These are phyloP conservation scores for Ectemnius continuus DNA, from an alignment of 2,888 invertebrate species.

Conservation along the genomic window DNA sequence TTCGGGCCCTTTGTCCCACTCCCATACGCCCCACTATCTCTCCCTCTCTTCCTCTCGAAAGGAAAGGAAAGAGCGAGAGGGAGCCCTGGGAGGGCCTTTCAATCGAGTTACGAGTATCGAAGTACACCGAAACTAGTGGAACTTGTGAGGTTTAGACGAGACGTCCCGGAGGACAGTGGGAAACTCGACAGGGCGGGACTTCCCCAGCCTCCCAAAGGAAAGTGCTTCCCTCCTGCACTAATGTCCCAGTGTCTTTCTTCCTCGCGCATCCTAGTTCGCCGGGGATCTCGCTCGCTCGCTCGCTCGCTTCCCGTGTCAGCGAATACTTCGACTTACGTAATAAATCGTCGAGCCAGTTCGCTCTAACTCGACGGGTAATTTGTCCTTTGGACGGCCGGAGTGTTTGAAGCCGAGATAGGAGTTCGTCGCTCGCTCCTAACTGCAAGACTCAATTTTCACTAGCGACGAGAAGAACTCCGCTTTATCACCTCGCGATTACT, in stretches of 20 bases:
- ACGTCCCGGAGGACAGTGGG: conserved; percentile 52
- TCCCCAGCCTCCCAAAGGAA: conserved; percentile 51
- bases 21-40: too few relatives aligned
- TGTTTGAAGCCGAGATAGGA: conserved; percentile 21
- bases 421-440: background rate
- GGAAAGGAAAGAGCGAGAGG: background rate
- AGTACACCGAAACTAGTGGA: conserved; percentile 47
- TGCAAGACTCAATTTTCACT: background rate
- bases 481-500: background rate
- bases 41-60: too few relatives aligned
- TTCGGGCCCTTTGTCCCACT: background rate
- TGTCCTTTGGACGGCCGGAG: background rate
- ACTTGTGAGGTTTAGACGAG: conserved; percentile 52
- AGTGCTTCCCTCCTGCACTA: conserved; percentile 44
- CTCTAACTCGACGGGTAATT: too few relatives aligned
- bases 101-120: conserved; percentile 60
- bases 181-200: conserved; percentile 61
- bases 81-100: conserved; percentile 35
- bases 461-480: background rate
- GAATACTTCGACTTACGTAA: background rate
- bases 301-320: conserved; percentile 20
- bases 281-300: conserved; percentile 9
- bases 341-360: conserved; percentile 2
- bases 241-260: conserved; percentile 16
- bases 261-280: conserved; percentile 10